Conservation (phyloP, 2,797 vertebrate species). For the Phrynocephalus vlangalii region DNA sequence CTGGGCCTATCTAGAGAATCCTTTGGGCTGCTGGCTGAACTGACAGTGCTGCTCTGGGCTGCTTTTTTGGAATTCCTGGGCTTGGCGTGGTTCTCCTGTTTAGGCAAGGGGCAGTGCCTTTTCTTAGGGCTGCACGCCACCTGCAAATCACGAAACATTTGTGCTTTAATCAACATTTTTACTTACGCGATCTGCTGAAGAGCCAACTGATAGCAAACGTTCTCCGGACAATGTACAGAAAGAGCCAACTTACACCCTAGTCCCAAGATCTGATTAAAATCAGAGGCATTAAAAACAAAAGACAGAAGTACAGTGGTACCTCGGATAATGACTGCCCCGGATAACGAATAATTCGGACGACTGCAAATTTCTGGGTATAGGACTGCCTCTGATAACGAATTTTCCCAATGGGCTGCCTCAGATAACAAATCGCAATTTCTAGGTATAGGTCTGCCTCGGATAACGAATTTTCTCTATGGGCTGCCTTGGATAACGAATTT, state of each 20-base stretch:
- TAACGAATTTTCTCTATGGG: no score
- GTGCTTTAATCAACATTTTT: background rate
- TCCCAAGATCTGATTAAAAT: background rate
- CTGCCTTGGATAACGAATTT: no score
- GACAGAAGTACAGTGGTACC: no score
- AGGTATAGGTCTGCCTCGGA: no score
- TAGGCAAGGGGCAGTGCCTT: conserved; percentile 57
- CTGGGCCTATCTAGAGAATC: background rate
- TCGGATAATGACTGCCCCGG: no score
- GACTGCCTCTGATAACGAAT: no score
- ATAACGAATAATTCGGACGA: no score
- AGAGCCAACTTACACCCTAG: background rate
- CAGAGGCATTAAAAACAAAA: background rate
- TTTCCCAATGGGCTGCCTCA: no score
- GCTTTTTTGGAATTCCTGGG: conserved; percentile 59
- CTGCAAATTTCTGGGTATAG: no score
- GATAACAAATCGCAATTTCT: no score
- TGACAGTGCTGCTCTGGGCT: conserved; percentile 34
- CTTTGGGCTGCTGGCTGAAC: conserved; percentile 37
- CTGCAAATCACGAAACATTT: conserved; percentile 16
- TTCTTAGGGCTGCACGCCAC: conserved; percentile 59
- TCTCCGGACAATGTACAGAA: background rate
- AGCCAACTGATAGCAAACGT: background rate
- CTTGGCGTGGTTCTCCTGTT: conserved; percentile 64
- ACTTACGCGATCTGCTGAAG: background rate